Evolutionary conservation across 2,888 invertebrate genomes (phyloP), one percentile per base, ranked within the genome.

Genomic region (Lottia scabra): DNA sequence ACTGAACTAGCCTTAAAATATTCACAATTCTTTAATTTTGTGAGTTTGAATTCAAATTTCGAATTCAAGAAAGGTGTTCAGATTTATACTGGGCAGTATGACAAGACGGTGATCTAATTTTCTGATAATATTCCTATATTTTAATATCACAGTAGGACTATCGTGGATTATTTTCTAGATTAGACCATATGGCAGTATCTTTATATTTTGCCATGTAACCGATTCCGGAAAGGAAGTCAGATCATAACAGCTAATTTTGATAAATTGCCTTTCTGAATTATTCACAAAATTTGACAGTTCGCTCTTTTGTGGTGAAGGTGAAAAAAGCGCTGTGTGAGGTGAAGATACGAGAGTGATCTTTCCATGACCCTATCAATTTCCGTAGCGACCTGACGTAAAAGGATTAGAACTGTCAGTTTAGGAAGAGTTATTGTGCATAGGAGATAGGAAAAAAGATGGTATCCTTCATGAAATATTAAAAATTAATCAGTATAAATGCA

Each of bases 221-320:
- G 23, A 56, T 23, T 23, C 19, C 56, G 23, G 56, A 56, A 56
- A 19, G 56, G 56, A 56, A 23, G 56, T 23, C 19, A 56, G 19
- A 56, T 56, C 56, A 56, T 56, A 23, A 56, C 13, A 23, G 23
- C 56, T 56, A 56, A 56, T 56, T 56, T 56, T 56, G 56, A 56
- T 56, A 56, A 56, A 56, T 56, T 56, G 56, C 56, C 56, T 56
- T 56, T 19, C 23, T 56, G 56, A 56, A 56, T 56, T 56, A 56
- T 56, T 56, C 56, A 56, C 19, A 56, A 56, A 23, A 56, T 56
- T 56, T 56, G 56, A 56, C 56, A 56, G 56, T 23, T 56, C 56
- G 56, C 56, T 56, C 56, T 56, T 56, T 56, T 56, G 56, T 56
- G 56, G 56, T 56, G 56, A 23, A 56, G 56, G 56, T 56, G 56